Conservation (phyloP, 2,797 vertebrate genomes). For the Acanthurus tractus region DNA sequence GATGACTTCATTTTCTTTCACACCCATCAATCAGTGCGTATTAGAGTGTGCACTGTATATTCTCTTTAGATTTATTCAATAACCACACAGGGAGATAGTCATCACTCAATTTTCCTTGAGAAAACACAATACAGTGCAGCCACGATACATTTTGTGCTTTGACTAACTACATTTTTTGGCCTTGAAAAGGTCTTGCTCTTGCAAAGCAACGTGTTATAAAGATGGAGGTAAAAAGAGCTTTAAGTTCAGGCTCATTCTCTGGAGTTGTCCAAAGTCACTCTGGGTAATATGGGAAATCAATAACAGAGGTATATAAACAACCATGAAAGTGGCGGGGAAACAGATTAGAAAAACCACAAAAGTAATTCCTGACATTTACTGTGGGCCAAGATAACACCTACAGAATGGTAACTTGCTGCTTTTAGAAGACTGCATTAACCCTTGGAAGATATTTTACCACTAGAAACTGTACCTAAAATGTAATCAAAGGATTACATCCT, state of each 20-base stretch:
- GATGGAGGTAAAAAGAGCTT: neutral
- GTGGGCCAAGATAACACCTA: neutral
- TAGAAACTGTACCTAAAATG: neutral
- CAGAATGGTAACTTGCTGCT: neutral
- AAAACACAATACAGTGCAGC: neutral
- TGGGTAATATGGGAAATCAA: neutral
- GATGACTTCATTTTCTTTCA: neutral
- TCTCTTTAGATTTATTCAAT: neutral
- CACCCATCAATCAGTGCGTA: constrained; percentile 9
- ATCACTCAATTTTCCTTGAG: neutral
- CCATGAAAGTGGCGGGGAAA: neutral
- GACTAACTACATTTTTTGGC: neutral
- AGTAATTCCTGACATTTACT: constrained; percentile 10
- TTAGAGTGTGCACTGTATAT: neutral
- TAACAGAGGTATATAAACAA: constrained; percentile 22
- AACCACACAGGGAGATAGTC: neutral
- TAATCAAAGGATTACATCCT: neutral
- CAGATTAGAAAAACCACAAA: neutral
- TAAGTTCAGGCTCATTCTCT: neutral
- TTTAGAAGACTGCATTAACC: neutral
- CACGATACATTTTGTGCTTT: neutral
- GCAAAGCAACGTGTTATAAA: constrained; percentile 8
- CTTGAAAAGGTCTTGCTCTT: neutral
- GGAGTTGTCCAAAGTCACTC: neutral
- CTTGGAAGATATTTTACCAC: neutral